Conservation (phyloP, 2,797 vertebrate species). For the Catostomus latipinnis region DNA sequence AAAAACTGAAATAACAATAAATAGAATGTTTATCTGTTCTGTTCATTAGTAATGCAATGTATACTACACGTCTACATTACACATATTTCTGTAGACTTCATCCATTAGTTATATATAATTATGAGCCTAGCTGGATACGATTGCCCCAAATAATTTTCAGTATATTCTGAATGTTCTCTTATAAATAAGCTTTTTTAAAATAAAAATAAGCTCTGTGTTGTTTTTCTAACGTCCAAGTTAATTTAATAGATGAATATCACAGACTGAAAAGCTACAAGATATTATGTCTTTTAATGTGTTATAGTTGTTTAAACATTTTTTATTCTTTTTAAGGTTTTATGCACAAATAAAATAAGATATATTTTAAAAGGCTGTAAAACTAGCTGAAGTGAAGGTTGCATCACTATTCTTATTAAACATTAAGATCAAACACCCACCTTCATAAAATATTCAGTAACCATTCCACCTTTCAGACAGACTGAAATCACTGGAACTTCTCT, state of each 20-base stretch:
- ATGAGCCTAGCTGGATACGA: neutral
- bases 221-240: too few species aligned
- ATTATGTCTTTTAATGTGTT: neutral
- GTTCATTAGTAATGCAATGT: neutral
- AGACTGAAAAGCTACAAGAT: neutral
- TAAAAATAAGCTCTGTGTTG: neutral
- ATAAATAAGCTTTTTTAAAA: neutral
- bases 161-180: neutral
- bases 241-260: neutral
- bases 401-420: conserved; percentile 59
- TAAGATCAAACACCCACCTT: conserved; percentile 65
- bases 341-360: neutral
- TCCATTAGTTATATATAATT: neutral
- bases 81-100: neutral
- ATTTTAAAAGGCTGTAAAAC: conserved; percentile 29
- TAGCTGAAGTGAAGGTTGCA: conserved; percentile 56
- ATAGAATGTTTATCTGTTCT: too few species aligned
- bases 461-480: conserved; percentile 22
- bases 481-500: conserved; percentile 26
- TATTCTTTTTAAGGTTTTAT: too few species aligned
- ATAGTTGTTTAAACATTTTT: neutral
- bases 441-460: conserved; percentile 72
- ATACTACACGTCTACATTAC: neutral
- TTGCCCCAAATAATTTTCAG: neutral
- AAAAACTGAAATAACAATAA: too few species aligned